Evolutionary conservation across 2,888 invertebrate species (phyloP).

Genomic region (Bedellia somnulentella): DNA sequence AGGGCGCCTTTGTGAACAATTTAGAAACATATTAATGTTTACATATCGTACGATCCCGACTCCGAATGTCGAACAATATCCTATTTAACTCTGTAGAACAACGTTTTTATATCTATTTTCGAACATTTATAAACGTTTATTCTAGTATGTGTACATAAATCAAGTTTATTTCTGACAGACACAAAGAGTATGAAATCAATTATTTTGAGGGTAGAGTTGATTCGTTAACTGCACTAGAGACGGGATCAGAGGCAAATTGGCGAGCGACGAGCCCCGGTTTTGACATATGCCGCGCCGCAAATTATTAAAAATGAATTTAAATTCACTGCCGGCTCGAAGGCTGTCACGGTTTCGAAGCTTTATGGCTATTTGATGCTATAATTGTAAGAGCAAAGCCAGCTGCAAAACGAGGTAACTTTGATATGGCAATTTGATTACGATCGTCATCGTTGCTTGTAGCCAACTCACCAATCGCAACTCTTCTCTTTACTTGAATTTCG

Average conservation of each 20-base stretch:
- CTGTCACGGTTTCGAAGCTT: constrained; percentile 27
- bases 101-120: constrained; percentile 25
- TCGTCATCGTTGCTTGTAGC: not conserved
- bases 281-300: constrained; percentile 21
- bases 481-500: too few species aligned
- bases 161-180: too few species aligned
- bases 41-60: constrained; percentile 43
- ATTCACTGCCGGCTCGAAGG: constrained; percentile 51
- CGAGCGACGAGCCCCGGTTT: constrained; percentile 24
- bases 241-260: constrained; percentile 22
- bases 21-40: constrained; percentile 46
- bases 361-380: constrained; percentile 41
- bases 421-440: constrained; percentile 27
- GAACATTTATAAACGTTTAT: constrained; percentile 8
- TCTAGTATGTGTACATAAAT: constrained; percentile 8
- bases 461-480: not conserved
- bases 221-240: not conserved
- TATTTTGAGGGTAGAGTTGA: too few species aligned
- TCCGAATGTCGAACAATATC: too few species aligned
- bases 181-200: too few species aligned
- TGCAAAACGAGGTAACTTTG: constrained; percentile 31
- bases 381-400: constrained; percentile 36
- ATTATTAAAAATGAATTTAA: constrained; percentile 56
- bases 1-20: constrained; percentile 50
- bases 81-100: too few species aligned